A percentile compares a stretch with the other conserved stretches of the same genome.
Evolutionary conservation across 92 coral and sea anemone species (phyloP).

Genomic region (Palythoa caribaeorum): DNA sequence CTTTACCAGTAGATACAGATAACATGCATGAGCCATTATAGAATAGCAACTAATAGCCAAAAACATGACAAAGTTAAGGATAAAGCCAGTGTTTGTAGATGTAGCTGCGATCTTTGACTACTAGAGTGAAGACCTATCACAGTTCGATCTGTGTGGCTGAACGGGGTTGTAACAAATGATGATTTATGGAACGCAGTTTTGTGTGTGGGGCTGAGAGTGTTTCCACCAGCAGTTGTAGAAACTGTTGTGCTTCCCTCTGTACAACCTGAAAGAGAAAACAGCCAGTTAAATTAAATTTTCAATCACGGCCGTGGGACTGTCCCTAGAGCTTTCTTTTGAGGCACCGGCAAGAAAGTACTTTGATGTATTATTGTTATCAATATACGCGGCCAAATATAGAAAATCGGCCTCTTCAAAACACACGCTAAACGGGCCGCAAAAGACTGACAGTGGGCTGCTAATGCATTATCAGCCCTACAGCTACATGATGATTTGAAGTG

Average conservation of each 20-base stretch:
- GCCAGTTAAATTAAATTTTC: neutral
- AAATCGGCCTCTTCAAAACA: too few relatives aligned
- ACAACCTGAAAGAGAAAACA: neutral
- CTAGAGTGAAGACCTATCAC: neutral
- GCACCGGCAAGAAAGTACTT: too few relatives aligned
- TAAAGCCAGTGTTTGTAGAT: neutral
- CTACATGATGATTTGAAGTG: too few relatives aligned
- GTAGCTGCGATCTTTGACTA: neutral
- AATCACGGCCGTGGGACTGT: neutral
- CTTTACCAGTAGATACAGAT: neutral
- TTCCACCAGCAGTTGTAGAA: neutral
- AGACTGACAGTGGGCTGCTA: too few relatives aligned
- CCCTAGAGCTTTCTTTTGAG: too few relatives aligned
- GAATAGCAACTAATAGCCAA: neutral
- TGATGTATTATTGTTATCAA: too few relatives aligned
- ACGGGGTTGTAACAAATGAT: neutral
- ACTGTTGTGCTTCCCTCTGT: constrained; percentile 1
- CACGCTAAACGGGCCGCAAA: too few relatives aligned
- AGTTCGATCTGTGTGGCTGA: neutral
- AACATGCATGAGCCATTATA: neutral
- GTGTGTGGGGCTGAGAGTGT: neutral
- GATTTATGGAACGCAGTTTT: too few relatives aligned
- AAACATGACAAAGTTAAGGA: neutral
- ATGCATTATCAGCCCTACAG: too few relatives aligned
- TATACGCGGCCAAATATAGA: too few relatives aligned